Percentiles rank a stretch among this genome's conserved stretches.
Evolutionary conservation across 2,888 invertebrate genomes (phyloP).

Genomic region (Corythucha ciliata): DNA sequence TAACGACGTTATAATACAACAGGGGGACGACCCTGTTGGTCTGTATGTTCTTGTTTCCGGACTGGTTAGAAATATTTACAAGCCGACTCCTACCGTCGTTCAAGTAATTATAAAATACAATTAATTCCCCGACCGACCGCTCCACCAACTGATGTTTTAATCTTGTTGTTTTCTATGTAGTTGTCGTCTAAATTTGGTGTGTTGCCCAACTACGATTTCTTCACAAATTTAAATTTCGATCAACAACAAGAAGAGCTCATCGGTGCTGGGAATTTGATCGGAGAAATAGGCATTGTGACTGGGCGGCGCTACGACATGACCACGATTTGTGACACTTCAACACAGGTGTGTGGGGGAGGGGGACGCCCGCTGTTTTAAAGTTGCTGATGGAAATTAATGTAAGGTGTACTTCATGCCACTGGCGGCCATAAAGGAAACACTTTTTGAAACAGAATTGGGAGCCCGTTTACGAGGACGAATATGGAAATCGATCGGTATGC

Average conservation of each 20-base stretch:
- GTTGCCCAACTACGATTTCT: constrained; percentile 17
- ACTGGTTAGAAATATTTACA: constrained; percentile 15
- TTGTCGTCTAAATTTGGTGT: constrained; percentile 17
- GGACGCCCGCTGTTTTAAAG: constrained; percentile 23
- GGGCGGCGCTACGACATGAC: constrained; percentile 20
- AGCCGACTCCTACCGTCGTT: constrained; percentile 1
- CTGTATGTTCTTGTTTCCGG: constrained; percentile 15
- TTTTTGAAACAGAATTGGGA: not conserved
- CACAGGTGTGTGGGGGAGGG: too few species aligned
- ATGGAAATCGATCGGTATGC: constrained; percentile 18
- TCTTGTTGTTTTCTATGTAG: too few species aligned
- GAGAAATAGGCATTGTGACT: constrained; percentile 14
- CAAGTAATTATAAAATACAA: constrained; percentile 9
- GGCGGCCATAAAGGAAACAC: not conserved
- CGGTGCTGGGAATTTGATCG: constrained; percentile 13
- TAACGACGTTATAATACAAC: constrained; percentile 14
- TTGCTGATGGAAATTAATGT: constrained; percentile 18
- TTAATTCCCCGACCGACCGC: too few species aligned
- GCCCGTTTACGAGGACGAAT: constrained; percentile 2
- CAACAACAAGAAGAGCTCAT: constrained; percentile 15
- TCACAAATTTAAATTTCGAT: constrained; percentile 10
- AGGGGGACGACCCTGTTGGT: constrained; percentile 16
- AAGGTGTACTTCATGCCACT: constrained; percentile 14
- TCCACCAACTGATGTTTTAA: too few species aligned
- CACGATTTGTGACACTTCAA: constrained; percentile 14